Percentiles rank a stretch among this genome's conserved stretches.
Conservation (phyloP, 2,797 vertebrate species). For the Centropyge bicolor region DNA sequence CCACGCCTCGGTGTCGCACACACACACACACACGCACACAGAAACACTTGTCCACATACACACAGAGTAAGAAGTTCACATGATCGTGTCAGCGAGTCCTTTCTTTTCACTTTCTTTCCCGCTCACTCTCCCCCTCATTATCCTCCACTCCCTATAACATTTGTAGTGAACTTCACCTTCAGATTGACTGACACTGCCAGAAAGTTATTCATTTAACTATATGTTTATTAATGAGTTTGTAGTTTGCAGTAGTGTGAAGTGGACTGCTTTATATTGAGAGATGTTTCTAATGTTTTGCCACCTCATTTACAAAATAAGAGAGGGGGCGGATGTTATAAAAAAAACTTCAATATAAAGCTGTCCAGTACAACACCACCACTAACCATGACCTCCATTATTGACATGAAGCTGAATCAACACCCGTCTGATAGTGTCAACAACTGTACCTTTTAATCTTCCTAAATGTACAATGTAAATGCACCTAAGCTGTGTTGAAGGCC, state of each 20-base stretch:
- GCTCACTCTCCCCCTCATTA: slow-evolving; percentile 52
- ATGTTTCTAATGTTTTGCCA: not conserved
- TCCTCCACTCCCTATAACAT: slow-evolving; percentile 34
- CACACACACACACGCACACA: slow-evolving; percentile 1
- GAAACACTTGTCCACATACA: slow-evolving; percentile 18
- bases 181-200: not conserved
- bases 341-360: not conserved
- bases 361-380: not conserved
- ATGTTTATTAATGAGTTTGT: not conserved
- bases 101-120: slow-evolving; percentile 40
- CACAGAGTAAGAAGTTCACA: slow-evolving; percentile 51
- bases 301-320: not conserved
- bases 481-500: not conserved
- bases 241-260: not conserved
- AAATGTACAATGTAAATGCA: not conserved
- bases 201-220: not conserved
- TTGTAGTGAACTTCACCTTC: slow-evolving; percentile 42
- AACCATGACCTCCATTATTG: not conserved
- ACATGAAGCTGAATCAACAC: not conserved
- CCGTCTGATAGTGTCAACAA: not conserved
- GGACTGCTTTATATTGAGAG: not conserved
- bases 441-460: too few relatives aligned
- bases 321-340: not conserved
- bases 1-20: slow-evolving; percentile 57
- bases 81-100: slow-evolving; percentile 49